A percentile compares a stretch with the other conserved stretches of the same genome.
Evolutionary conservation across 2,113 vertebrate species (phyloP).

Genomic region (Malurus elegans): DNA sequence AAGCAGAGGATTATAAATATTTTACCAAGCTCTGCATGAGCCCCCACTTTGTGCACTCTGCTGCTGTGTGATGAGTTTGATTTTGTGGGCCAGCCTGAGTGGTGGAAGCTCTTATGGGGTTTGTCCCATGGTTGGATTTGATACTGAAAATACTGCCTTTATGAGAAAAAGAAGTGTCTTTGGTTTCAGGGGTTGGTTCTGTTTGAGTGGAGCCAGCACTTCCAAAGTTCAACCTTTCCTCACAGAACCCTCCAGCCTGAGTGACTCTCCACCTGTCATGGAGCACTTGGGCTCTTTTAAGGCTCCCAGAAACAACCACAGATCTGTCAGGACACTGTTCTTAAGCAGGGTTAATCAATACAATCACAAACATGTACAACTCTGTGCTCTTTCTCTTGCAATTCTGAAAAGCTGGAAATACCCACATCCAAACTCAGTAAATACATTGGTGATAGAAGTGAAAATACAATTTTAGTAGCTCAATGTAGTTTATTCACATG

Average conservation of each 20-base stretch:
- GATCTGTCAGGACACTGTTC: neutral
- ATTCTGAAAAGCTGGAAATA: neutral
- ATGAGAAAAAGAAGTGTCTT: neutral
- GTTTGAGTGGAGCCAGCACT: neutral
- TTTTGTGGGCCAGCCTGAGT: neutral
- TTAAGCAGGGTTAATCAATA: neutral
- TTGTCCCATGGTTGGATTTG: neutral
- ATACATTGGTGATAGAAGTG: neutral
- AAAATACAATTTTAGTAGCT: neutral
- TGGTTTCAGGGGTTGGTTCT: neutral
- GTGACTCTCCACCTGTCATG: neutral
- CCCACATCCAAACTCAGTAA: neutral
- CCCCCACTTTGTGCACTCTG: neutral
- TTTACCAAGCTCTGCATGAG: neutral
- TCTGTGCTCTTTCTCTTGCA: neutral
- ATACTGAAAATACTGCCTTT: neutral
- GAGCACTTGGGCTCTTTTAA: neutral
- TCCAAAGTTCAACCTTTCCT: neutral
- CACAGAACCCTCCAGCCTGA: neutral
- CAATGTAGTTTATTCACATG: neutral
- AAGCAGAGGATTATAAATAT: neutral
- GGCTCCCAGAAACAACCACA: neutral
- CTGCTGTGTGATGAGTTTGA: neutral
- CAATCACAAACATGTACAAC: neutral
- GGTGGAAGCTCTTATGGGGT: neutral